A percentile compares a stretch with the other conserved stretches of the same genome.
These are phyloP conservation scores for Palythoa caribaeorum DNA, from an alignment of 92 coral and sea anemone species.

Conservation along the genomic window DNA sequence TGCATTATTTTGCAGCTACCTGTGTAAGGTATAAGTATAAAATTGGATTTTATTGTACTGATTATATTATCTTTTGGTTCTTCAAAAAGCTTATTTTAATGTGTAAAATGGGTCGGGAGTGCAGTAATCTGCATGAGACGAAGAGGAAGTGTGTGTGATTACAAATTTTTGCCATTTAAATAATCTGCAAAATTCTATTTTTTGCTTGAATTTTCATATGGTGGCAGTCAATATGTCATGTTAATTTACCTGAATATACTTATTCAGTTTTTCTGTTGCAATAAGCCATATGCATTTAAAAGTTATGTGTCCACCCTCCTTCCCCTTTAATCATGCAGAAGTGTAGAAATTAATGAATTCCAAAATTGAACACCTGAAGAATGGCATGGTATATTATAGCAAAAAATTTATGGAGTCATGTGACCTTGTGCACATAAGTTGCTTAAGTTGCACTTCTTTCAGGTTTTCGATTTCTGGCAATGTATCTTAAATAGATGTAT, in stretches of 20 bases:
- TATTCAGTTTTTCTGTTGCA: background rate
- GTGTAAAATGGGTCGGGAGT: background rate
- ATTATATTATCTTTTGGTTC: background rate
- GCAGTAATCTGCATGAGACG: background rate
- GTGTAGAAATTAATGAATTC: background rate
- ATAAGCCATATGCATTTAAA: background rate
- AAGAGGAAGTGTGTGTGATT: background rate
- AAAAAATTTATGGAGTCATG: background rate
- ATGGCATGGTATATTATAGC: background rate
- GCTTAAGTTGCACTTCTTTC: background rate
- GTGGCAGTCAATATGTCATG: background rate
- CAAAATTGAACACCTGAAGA: background rate
- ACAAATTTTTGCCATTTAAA: background rate
- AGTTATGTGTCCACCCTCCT: background rate
- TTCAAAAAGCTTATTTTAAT: background rate
- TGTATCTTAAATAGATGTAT: background rate
- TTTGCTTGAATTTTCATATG: background rate
- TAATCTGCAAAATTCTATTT: background rate
- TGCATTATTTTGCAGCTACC: constrained; percentile 42
- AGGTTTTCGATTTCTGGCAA: background rate
- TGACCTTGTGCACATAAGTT: background rate
- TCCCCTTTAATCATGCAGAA: background rate
- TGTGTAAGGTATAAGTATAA: background rate
- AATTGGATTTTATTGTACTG: background rate
- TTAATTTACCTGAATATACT: background rate